Conservation (phyloP, 2,888 invertebrate genomes). For the Adineta ricciae region DNA sequence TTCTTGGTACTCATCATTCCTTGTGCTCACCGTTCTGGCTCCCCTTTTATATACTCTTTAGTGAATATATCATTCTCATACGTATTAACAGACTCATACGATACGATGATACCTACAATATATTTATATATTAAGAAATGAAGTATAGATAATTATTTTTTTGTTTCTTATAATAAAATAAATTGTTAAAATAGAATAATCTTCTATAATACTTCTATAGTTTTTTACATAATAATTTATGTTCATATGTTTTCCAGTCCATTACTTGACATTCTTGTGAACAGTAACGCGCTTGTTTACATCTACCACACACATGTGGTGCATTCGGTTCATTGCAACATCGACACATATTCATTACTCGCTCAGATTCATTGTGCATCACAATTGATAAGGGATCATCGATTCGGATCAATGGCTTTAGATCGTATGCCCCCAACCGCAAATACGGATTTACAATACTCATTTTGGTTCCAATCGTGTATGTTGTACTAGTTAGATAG, state of each 20-base stretch:
- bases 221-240: conserved; percentile 25
- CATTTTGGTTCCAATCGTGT: conserved; percentile 21
- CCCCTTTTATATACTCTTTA: too few species aligned
- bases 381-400: conserved; percentile 2
- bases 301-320: not conserved
- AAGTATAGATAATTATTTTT: too few species aligned
- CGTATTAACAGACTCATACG: too few species aligned
- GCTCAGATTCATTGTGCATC: conserved; percentile 8
- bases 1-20: too few species aligned
- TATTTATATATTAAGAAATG: too few species aligned
- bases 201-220: too few species aligned
- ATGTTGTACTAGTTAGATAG: not conserved
- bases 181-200: too few species aligned
- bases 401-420: not conserved
- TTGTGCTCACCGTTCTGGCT: too few species aligned
- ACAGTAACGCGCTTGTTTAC: conserved; percentile 23
- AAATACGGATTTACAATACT: conserved; percentile 23
- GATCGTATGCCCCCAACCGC: conserved; percentile 18
- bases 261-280: conserved; percentile 24
- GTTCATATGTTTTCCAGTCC: conserved; percentile 22
- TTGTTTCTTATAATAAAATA: too few species aligned
- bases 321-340: conserved; percentile 24
- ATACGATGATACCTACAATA: too few species aligned
- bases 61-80: too few species aligned
- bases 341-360: conserved; percentile 13